Evolutionary conservation across 2,113 vertebrate species (phyloP), one percentile per base, ranked within the genome.

Genomic region (Leiothrix lutea): DNA sequence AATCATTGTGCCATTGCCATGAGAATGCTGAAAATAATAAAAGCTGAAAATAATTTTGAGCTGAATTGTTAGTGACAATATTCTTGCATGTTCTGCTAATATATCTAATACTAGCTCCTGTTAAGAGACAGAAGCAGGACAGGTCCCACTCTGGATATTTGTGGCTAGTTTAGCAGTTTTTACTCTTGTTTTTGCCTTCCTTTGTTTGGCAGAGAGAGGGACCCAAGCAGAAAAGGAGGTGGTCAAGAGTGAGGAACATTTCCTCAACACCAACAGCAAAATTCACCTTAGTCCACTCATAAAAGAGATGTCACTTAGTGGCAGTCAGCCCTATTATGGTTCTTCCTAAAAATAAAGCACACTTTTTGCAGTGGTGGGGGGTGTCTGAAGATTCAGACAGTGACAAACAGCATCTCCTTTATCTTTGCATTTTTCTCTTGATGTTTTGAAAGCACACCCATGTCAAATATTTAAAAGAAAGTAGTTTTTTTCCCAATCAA

Each of bases 261-360:
- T 90, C 20, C 25, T 91, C 31, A 72, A 2, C 16, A 45, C n/a
- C 53, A 57, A 36, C 7, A 65, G 38, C 19, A 84, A 86, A 95
- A 81, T 24, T 18, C 40, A 64, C 9, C 11, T 58, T 14, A 33
- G 73, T 61, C 45, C 56, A 60, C 16, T 67, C 53, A 48, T 61
- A 12, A 67, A 88, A 81, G 44, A 35, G 44, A 56, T 33, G 36
- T 89, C 44, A 77, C 42, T 61, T 86, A 26, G 12, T 88, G 54
- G 54, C 42, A 95, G 36, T 38, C 51, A 71, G 28, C 6, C 79
- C 53, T 77, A n/a, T 92, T 79, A 75, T 11, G 23, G 12, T 62
- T 95, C n/a, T 69, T 89, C 74, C 91, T 95, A 95, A 95, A 97
- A 96, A 96, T 92, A 97, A 91, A 94, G 45, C 14, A 75, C 20